Base-by-base conservation (phyloP, 2,113 vertebrate genomes). In the Vicugna pacos region DNA sequence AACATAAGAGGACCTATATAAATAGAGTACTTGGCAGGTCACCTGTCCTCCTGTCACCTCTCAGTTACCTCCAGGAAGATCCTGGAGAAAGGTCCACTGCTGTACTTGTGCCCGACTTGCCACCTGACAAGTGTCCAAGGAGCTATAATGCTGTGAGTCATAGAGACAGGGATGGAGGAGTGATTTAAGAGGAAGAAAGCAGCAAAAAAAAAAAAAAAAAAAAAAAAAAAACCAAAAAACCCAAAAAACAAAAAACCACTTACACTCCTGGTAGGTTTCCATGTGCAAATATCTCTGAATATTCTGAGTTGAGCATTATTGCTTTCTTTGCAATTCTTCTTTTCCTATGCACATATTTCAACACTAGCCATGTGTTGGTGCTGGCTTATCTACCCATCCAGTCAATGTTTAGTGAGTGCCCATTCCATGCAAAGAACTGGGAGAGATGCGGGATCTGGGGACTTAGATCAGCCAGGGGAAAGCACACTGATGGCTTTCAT, bases 71-170 rank as follows among this genome's bases (percentile, higher is more conserved):
- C 56, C 17, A 20, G 4, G 20, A 50, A 81, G 89, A 60, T 26
- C 75, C 65, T 58, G 76, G 62, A 54, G 77, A 83, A 91, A 83
- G 30, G 11, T 30, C 75, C 42, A 80, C 62, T 15, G 35, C 88
- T 83, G 46, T 11, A 8, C 56, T 92, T 1, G 0, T 3, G 69
- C 81, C 58, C 2, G 3, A 6, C 56, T 42, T 0, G 0, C 46
- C 83, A 85, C 75, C 81, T 83, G 96, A 93, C 80, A 52, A 73
- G 24, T 7, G 48, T 89, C 90, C 60, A 69, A 42, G 76, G 87
- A 93, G 95, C 95, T 89, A 89, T 11, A 5, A 46, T 4, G 28
- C 30, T 54, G 5, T 79, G 92, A 96, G 92, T 67, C 90, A 60
- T 0, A 28, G 86, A 58, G 56, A 13, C 16, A 22, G 56, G 17